Base-by-base conservation (phyloP, 2,113 vertebrate genomes). In the Ceyx melanurus region DNA sequence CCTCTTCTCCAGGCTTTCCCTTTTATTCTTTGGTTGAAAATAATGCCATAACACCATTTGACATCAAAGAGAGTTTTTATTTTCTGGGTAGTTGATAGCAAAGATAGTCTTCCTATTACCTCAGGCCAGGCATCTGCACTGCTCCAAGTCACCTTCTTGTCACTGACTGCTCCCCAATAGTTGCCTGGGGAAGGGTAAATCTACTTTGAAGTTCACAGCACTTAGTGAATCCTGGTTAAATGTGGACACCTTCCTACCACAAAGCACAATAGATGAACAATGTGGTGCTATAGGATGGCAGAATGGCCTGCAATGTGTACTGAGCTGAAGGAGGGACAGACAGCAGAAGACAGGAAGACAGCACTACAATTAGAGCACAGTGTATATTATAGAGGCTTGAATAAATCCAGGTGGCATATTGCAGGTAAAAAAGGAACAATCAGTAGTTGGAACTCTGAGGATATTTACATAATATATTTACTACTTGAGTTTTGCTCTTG, bases 221-320 rank as follows among this genome's bases (percentile, higher is more conserved):
- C 12, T 81, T 54, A 60, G 29, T 17, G n/a, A n/a, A 50, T 40
- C n/a, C 13, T 37, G 8, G 0, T 43, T 73, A 60, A 92, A 74
- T n/a, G 9, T 51, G 23, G 70, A 45, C 13, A 54, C 4, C 6
- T 70, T 77, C 54, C 25, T 62, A 54, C 21, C 12, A 50, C 11
- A 17, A 33, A 74, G 23, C 1, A 0, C 33, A 58, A 62, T 81
- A 81, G 15, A 6, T 2, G 3, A 60, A 74, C 2, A 0, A 9
- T 71, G 61, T 84, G 15, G 29, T 67, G 17, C 53, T 78, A 2
- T n/a, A 29, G 29, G 15, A n/a, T 50, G 43, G 37, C n/a, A 75
- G 8, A 20, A 16, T 62, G 29, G 17, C 40, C 61, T 84, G 17
- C 18, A 48, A 3, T 20, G 6, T 9, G 28, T 15, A 37, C 10